These are phyloP conservation scores for Scaptomyza caliginosa DNA, from an alignment of 2,888 invertebrate species.

Conservation along the genomic window DNA sequence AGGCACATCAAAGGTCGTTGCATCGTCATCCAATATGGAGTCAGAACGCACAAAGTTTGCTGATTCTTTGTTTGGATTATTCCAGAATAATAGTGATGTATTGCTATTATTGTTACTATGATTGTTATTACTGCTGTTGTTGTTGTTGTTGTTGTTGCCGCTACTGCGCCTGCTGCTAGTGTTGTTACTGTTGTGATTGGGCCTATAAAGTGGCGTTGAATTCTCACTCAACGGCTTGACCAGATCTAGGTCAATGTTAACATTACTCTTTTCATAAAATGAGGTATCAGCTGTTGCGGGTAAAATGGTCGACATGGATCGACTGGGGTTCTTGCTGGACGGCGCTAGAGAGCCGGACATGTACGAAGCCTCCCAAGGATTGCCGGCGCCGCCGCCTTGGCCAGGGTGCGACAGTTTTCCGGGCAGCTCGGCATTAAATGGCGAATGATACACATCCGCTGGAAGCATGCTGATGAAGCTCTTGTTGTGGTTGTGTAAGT, in stretches of 20 bases:
- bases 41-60: constrained; percentile 85
- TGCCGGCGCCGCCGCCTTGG: constrained; percentile 3
- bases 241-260: constrained; percentile 64
- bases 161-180: constrained; percentile 11
- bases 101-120: constrained; percentile 40
- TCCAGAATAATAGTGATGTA: constrained; percentile 53
- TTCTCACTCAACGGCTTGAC: constrained; percentile 47
- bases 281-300: constrained; percentile 75
- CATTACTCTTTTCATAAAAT: constrained; percentile 75
- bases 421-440: constrained; percentile 31
- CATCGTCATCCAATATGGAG: constrained; percentile 87
- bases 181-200: constrained; percentile 26
- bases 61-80: constrained; percentile 54
- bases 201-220: constrained; percentile 35
- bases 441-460: constrained; percentile 63
- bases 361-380: constrained; percentile 61
- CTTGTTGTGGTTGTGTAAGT: constrained; percentile 51
- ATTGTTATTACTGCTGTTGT: constrained; percentile 21
- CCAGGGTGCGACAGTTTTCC: constrained; percentile 22
- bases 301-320: constrained; percentile 65
- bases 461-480: constrained; percentile 52
- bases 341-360: constrained; percentile 54
- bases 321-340: constrained; percentile 69
- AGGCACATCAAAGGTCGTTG: constrained; percentile 87
- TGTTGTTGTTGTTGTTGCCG: constrained; percentile 24